A percentile compares a stretch with the other conserved stretches of the same genome.
Evolutionary conservation across 2,888 invertebrate genomes (phyloP).

Genomic region (Tenthredo distinguenda): DNA sequence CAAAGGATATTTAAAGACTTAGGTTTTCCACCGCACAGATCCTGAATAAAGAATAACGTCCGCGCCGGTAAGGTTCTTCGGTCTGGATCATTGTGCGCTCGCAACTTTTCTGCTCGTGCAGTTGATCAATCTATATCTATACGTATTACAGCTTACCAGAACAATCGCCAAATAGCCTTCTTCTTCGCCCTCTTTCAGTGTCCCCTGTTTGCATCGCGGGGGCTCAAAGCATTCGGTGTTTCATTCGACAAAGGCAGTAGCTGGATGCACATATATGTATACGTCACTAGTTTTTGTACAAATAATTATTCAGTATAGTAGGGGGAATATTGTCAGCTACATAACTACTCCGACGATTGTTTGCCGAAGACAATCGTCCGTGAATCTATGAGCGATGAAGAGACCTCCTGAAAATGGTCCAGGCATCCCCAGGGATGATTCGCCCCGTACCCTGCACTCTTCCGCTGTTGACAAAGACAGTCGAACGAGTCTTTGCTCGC

Average conservation of each 20-base stretch:
- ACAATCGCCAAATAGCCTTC: constrained; percentile 20
- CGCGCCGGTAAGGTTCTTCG: neutral
- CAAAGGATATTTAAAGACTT: constrained; percentile 41
- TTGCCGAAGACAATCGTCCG: constrained; percentile 33
- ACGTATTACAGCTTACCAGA: neutral
- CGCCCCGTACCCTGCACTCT: neutral
- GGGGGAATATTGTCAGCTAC: neutral
- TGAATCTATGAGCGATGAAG: neutral
- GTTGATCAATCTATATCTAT: neutral
- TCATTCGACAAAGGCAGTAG: constrained; percentile 8
- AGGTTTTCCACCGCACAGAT: neutral
- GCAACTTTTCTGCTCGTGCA: neutral
- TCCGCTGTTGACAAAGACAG: neutral
- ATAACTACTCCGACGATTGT: constrained; percentile 24
- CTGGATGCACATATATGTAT: neutral
- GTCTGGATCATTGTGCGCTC: neutral
- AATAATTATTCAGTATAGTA: constrained; percentile 31
- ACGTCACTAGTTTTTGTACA: constrained; percentile 38
- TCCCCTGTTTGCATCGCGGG: constrained; percentile 17
- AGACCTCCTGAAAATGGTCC: constrained; percentile 31
- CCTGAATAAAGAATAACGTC: neutral
- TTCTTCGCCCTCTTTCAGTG: neutral
- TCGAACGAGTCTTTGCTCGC: neutral
- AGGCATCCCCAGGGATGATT: neutral
- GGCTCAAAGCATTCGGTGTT: constrained; percentile 10